Percentiles rank a stretch among this genome's conserved stretches.
Evolutionary conservation across 2,113 vertebrate genomes (phyloP).

Genomic region (Channa maculata): DNA sequence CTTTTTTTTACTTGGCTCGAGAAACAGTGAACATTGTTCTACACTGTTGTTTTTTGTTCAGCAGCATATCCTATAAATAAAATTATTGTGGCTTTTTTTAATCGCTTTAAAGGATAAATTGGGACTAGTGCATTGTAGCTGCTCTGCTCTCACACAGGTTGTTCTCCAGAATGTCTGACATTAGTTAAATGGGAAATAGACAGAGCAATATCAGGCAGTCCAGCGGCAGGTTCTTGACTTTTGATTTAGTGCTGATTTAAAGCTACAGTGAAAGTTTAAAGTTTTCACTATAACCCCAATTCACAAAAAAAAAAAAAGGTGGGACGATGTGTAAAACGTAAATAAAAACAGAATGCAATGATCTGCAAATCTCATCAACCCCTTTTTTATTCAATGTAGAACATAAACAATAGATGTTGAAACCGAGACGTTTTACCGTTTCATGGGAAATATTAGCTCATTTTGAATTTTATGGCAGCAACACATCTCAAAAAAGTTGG

Average conservation of each 20-base stretch:
- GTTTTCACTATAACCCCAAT: too few species aligned
- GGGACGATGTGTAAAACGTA: too few species aligned
- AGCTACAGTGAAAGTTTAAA: background rate
- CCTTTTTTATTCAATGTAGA: too few species aligned
- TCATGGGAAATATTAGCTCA: too few species aligned
- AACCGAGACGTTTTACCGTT: too few species aligned
- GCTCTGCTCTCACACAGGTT: slow-evolving; percentile 7
- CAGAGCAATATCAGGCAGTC: slow-evolving; percentile 9
- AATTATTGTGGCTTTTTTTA: background rate
- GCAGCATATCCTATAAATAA: background rate
- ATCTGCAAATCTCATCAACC: too few species aligned
- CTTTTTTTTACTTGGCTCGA: background rate
- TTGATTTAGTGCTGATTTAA: slow-evolving; percentile 26
- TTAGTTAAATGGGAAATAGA: background rate
- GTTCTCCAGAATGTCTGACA: background rate
- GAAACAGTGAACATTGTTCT: background rate
- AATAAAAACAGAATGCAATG: too few species aligned
- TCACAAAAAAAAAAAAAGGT: too few species aligned
- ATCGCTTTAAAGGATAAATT: background rate
- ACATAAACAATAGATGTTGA: too few species aligned
- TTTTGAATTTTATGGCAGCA: too few species aligned
- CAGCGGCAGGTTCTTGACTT: slow-evolving; percentile 17
- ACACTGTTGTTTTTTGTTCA: background rate
- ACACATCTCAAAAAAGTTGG: too few species aligned
- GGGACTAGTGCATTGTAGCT: background rate